Evolutionary conservation across 2,797 vertebrate genomes (phyloP), one percentile per base, ranked within the genome.

Genomic region (Sebastes nivosus): DNA sequence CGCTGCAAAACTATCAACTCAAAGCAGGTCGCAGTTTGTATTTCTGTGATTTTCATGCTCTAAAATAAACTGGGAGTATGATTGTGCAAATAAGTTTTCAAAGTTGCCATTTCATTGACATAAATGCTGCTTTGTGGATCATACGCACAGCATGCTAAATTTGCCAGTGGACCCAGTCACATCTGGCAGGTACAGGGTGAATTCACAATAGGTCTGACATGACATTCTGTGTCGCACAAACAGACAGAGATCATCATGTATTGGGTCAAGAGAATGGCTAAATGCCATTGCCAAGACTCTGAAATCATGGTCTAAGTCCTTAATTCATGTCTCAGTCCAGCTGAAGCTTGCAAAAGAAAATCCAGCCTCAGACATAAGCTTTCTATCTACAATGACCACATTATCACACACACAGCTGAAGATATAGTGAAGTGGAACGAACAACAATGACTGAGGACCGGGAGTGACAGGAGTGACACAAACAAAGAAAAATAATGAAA

Each of bases 351-450:
- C 13, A 76, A 75, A 75, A 6, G 27, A 16, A 66, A 52, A 74
- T 30, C 42, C 36, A 50, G 9, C 27, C 32, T 69, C 27, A 70
- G 14, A 77, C 52, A 80, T 77, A 50, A 59, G 27, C 18, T n/a
- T 67, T 78, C 66, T 25, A 76, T 81, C 72, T 64, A 22, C 3
- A 72, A 50, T 42, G 29, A 83, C 4, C 50, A 72, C 29, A 57
- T 83, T 68, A 73, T 81, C n/a, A 75, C 18, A 52, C 61, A 75
- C 13, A 76, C 29, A 63, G 57, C 67, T 82, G 14, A 64, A 77
- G 64, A 86, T 50, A 64, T 24, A 72, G 52, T 54, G 46, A 59
- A 87, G 65, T 58, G 67, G 20, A 64, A 70, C 12, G 25, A 77
- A 72, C 64, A 77, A 68, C 65, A 77, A 36, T 68, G 75, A 72